phyloP scores from a whole-genome alignment of 1,140 invertebrate genomes.

The Meteorus sp. region DNA sequence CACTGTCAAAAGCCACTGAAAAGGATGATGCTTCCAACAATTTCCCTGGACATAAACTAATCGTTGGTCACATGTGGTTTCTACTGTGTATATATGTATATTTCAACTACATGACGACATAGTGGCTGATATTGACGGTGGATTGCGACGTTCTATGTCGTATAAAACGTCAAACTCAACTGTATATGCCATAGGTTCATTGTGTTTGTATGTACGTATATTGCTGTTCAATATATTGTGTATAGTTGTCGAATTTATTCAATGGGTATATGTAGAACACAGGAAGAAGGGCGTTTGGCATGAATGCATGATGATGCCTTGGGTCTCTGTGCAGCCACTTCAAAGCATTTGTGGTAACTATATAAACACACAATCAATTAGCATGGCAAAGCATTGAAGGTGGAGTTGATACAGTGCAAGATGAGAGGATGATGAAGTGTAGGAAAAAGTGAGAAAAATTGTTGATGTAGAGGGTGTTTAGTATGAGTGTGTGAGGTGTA shows the following conservation, averaged over 20 bases:
- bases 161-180: neutral
- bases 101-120: conserved; percentile 23
- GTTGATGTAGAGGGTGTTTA: too few relatives aligned
- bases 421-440: neutral
- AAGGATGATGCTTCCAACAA: conserved; percentile 15
- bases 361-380: conserved; percentile 38
- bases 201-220: too few relatives aligned
- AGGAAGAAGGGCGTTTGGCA: conserved; percentile 4
- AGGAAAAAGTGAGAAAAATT: neutral
- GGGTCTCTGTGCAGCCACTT: conserved; percentile 37
- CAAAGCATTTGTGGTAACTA: conserved; percentile 30
- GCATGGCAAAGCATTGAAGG: conserved; percentile 31
- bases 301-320: too few relatives aligned
- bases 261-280: neutral
- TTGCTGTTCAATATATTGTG: neutral
- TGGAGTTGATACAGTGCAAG: too few relatives aligned
- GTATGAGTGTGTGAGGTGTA: too few relatives aligned
- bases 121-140: neutral
- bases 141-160: too few relatives aligned
- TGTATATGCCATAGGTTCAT: too few relatives aligned
- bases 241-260: neutral
- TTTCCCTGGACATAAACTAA: conserved; percentile 28
- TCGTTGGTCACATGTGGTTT: conserved; percentile 32
- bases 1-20: conserved; percentile 5
- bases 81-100: conserved; percentile 3